A percentile compares a stretch with the other conserved stretches of the same genome.
phyloP scores from a whole-genome alignment of 1,140 invertebrate genomes.

The Brachionus asplanchnoidis region DNA sequence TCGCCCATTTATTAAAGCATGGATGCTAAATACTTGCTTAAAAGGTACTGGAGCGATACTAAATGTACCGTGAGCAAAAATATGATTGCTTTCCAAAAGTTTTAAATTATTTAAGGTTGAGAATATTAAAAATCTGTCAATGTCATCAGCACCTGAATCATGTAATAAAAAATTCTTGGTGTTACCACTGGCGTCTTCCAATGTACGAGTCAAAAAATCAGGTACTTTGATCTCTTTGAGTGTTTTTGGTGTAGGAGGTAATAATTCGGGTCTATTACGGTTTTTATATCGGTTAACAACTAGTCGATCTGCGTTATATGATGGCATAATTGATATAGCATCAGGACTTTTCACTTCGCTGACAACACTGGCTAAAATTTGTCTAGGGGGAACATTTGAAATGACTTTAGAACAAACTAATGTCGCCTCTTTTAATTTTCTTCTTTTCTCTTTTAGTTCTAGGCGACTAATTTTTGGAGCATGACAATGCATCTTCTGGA shows the following conservation, averaged over 20 bases:
- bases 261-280: not conserved
- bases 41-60: not conserved
- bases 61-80: not conserved
- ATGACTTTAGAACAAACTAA: not conserved
- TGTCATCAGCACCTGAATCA: conserved; percentile 1
- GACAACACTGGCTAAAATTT: conserved; percentile 1
- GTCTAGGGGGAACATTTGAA: not conserved
- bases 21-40: not conserved
- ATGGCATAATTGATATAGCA: not conserved
- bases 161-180: not conserved
- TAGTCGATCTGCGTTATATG: not conserved
- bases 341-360: not conserved
- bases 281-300: not conserved
- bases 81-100: not conserved
- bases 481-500: not conserved
- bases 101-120: not conserved
- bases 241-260: not conserved
- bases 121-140: not conserved
- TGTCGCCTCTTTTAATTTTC: not conserved
- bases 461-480: not conserved
- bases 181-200: not conserved
- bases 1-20: not conserved
- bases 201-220: not conserved
- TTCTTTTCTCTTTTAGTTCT: not conserved
- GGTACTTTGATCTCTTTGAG: not conserved